phyloP scores from a whole-genome alignment of 2,797 vertebrate genomes.

The Falco biarmicus region DNA sequence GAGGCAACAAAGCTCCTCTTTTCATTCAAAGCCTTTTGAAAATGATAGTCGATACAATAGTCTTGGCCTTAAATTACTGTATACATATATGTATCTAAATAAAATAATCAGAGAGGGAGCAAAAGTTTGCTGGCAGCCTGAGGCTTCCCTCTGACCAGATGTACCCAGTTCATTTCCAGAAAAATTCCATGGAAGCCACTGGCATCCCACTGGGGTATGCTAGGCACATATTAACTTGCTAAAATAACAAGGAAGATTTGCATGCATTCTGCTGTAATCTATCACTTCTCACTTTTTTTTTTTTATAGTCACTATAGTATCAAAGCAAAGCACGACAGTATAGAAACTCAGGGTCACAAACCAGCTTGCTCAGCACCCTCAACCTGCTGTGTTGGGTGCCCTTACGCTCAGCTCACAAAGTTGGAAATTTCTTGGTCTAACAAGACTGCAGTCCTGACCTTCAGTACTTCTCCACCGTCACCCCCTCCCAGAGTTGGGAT shows the following conservation, averaged over 20 bases:
- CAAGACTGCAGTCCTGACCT: not conserved
- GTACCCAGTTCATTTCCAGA: slow-evolving; percentile 20
- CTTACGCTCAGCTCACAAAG: not conserved
- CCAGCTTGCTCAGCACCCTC: not conserved
- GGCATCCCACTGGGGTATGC: slow-evolving; percentile 11
- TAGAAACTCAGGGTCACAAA: not conserved
- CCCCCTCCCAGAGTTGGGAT: not conserved
- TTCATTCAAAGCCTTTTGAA: slow-evolving; percentile 23
- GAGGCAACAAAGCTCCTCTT: not conserved
- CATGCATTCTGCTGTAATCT: not conserved
- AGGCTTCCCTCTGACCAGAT: slow-evolving; percentile 18
- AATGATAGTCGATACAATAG: not conserved
- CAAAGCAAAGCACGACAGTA: not conserved
- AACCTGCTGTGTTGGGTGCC: not conserved
- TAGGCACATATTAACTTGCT: slow-evolving; percentile 38
- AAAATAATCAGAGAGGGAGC: slow-evolving; percentile 35
- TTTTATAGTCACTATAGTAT: not conserved
- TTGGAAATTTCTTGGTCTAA: not conserved
- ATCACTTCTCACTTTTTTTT: not conserved
- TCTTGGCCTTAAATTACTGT: not conserved
- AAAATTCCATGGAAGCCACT: slow-evolving; percentile 44
- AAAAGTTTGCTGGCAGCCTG: slow-evolving; percentile 34
- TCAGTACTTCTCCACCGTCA: not conserved
- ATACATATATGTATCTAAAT: not conserved
- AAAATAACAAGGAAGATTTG: slow-evolving; percentile 1